Conservation (phyloP, 2,797 vertebrate genomes). For the Etheostoma perlongum region DNA sequence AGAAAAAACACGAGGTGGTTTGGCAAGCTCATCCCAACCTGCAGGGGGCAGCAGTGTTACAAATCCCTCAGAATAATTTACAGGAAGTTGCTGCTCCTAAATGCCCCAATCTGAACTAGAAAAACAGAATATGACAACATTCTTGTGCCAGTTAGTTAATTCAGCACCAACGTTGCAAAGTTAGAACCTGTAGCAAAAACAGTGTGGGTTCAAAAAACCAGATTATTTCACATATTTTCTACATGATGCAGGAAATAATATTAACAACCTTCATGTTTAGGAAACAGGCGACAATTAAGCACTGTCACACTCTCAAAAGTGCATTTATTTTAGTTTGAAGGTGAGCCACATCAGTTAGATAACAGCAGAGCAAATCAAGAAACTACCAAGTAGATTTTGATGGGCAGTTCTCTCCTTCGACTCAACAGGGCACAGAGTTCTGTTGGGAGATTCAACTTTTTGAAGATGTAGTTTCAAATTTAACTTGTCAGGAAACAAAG, state of each 20-base stretch:
- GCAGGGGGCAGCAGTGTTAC: constrained; percentile 43
- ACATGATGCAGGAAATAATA: neutral
- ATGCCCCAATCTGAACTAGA: constrained; percentile 24
- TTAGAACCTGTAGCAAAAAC: constrained; percentile 60
- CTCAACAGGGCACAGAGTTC: neutral
- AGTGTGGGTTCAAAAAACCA: constrained; percentile 12
- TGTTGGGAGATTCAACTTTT: neutral
- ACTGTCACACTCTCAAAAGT: constrained; percentile 40
- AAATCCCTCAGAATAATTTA: constrained; percentile 11
- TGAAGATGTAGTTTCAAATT: neutral
- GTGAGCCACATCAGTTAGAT: constrained; percentile 6
- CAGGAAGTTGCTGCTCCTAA: constrained; percentile 24
- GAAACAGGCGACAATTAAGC: constrained; percentile 9
- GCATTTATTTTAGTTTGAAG: constrained; percentile 17
- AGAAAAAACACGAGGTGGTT: constrained; percentile 50
- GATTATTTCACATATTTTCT: constrained; percentile 8
- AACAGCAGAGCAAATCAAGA: constrained; percentile 12
- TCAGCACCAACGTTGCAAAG: constrained; percentile 54
- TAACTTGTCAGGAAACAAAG: neutral
- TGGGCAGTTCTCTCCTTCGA: neutral
- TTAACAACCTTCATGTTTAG: neutral
- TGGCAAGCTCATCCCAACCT: constrained; percentile 41
- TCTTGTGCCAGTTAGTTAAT: constrained; percentile 30
- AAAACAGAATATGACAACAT: constrained; percentile 34
- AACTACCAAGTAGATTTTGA: neutral